Base-by-base conservation (phyloP, 2,113 vertebrate genomes). In the Cheirogaleus medius region DNA sequence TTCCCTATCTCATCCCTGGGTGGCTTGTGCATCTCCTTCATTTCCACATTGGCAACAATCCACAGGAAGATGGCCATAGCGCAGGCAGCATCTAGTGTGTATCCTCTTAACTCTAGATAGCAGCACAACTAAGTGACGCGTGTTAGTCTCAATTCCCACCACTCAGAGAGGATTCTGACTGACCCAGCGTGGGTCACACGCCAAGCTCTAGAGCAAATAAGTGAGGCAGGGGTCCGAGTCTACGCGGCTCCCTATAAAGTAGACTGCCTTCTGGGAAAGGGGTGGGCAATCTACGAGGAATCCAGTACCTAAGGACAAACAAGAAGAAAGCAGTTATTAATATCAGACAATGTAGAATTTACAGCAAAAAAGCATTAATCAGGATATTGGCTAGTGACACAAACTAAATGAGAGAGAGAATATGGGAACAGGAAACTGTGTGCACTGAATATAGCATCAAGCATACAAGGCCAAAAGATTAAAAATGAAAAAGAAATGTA, bases 401-500 rank as follows among this genome's bases (percentile, higher is more conserved):
- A 89, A 77, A 87, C 76, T 42, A 87, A 81, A 94, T 42, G 49
- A 94, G 15, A 54, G 52, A 54, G 52, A 54, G 44, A 78, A 44
- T 56, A 29, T 63, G 94, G 68, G 85, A 94, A 66, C 20, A 47
- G 71, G 64, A 13, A 92, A 88, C 49, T 91, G 14, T 77, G 20
- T 88, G 25, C 11, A n/a, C 6, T 86, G 63, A 74, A 52, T 44
- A 66, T 29, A 86, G 3, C 47, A 85, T 87, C 64, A 87, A 90
- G 69, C 34, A 7, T 20, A 29, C 34, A 93, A 84, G 23, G 56
- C 27, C 58, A 84, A 42, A 87, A 20, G 29, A 18, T 69, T 88
- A 63, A 39, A 80, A 85, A 95, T 87, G 84, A 87, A 90, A 56
- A 15, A 94, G 56, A 68, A 92, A 91, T 8, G 88, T 29, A 52